phyloP scores from a whole-genome alignment of 2,888 invertebrate species.

The Diachrysia chrysitis region DNA sequence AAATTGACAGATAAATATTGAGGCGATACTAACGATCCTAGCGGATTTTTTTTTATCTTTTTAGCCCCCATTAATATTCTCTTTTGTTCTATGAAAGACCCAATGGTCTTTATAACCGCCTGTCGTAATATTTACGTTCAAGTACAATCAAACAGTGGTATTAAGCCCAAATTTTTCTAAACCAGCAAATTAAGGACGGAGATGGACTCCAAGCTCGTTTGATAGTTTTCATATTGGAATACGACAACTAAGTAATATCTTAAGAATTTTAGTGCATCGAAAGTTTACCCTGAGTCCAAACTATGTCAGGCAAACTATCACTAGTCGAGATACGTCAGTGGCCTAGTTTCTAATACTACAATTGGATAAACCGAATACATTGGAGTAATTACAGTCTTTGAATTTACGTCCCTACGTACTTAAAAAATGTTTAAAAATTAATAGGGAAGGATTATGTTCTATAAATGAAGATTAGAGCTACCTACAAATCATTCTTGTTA shows the following conservation, averaged over 20 bases:
- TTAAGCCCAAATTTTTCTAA: slow-evolving; percentile 43
- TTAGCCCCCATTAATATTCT: too few relatives aligned
- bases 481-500: too few relatives aligned
- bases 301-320: slow-evolving; percentile 29
- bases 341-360: slow-evolving; percentile 10
- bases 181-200: slow-evolving; percentile 77
- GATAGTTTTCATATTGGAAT: slow-evolving; percentile 39
- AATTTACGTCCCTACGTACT: not conserved
- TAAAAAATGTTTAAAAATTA: not conserved
- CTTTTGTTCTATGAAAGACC: not conserved
- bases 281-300: slow-evolving; percentile 65
- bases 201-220: slow-evolving; percentile 75
- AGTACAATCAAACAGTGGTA: slow-evolving; percentile 32
- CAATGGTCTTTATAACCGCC: too few relatives aligned
- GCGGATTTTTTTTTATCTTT: too few relatives aligned
- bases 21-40: too few relatives aligned
- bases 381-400: slow-evolving; percentile 3
- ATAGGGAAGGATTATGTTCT: not conserved
- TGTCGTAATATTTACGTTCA: not conserved
- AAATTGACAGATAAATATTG: slow-evolving; percentile 8
- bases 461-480: not conserved
- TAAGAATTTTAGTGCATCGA: slow-evolving; percentile 46
- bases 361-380: not conserved
- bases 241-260: slow-evolving; percentile 22
- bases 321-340: slow-evolving; percentile 23